Base-by-base conservation (phyloP, 2,888 invertebrate genomes). In the Rhyacophila evoluta region DNA sequence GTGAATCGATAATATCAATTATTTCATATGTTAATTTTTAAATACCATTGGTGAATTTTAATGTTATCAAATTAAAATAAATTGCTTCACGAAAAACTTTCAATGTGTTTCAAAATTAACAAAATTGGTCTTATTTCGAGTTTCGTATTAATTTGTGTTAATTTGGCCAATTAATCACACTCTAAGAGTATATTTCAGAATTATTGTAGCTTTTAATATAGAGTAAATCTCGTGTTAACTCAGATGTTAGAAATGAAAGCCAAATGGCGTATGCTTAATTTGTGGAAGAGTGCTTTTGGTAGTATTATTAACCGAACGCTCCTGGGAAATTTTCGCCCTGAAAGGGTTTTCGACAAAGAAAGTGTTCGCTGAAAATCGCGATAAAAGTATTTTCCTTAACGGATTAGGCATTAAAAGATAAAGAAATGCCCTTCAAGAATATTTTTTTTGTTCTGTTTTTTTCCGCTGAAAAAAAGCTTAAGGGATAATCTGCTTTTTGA, bases 381-480 rank as follows among this genome's bases (percentile, higher is more conserved):
- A 55, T 55, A 55, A 55, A 55, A 55, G 55, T 19, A 55, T 55
- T 55, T 55, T 55, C 12, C 10, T 19, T 55, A 55, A 55, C 55
- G 55, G 55, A 55, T 55, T 55, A 55, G 55, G 55, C 55, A 55
- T 55, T 55, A 55, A 55, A 55, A 55, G 55, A 55, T 55, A 55
- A 55, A 55, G 55, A 25, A 55, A 55, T 6, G 2, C 55, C 55
- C 55, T 55, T 55, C 1, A 55, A 55, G 55, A 25, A 19, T 10
- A 19, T 10, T 55, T 55, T 33, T 4, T 55, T 55, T 55, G 19
- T n/a, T n/a, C n/a, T n/a, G n/a, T n/a, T n/a, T n/a, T n/a, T n/a
- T n/a, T n/a, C n/a, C n/a, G n/a, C n/a, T 19, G 55, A 19, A 55
- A 55, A 55, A 55, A 55, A 19, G 25, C 55, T 33, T 33, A 4